These are phyloP conservation scores for Macrosteles quadrilineatus DNA, from an alignment of 1,140 invertebrate species.

Conservation along the genomic window DNA sequence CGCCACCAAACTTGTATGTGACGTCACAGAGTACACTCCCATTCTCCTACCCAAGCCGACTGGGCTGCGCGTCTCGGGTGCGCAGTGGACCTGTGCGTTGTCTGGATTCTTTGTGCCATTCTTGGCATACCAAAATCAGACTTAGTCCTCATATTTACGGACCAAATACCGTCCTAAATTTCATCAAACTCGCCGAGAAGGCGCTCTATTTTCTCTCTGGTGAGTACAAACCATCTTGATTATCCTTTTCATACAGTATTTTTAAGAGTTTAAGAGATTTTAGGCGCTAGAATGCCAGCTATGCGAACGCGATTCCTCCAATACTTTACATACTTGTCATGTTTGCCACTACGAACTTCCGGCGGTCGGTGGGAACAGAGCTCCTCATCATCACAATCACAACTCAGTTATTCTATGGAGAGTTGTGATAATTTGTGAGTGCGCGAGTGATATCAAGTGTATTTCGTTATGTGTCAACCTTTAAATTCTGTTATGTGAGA, in stretches of 20 bases:
- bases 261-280: constrained; percentile 33
- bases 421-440: constrained; percentile 26
- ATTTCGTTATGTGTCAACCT: not conserved
- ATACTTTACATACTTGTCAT: constrained; percentile 79
- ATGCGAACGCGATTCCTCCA: constrained; percentile 73
- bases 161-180: constrained; percentile 66
- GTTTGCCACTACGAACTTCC: constrained; percentile 62
- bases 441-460: constrained; percentile 25
- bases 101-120: constrained; percentile 94
- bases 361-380: constrained; percentile 47
- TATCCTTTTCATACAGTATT: constrained; percentile 38
- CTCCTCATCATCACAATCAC: constrained; percentile 29
- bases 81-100: constrained; percentile 83
- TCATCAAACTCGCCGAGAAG: constrained; percentile 57
- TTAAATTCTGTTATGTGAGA: constrained; percentile 38
- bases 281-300: constrained; percentile 66
- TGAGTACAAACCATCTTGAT: constrained; percentile 56
- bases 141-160: constrained; percentile 76
- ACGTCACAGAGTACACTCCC: constrained; percentile 13
- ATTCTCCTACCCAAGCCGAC: constrained; percentile 8
- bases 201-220: constrained; percentile 62
- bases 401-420: constrained; percentile 24
- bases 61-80: constrained; percentile 44
- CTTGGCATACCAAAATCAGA: constrained; percentile 89
- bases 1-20: constrained; percentile 26